Base-by-base conservation (phyloP, 2,113 vertebrate species). In the Pangasianodon gigas region DNA sequence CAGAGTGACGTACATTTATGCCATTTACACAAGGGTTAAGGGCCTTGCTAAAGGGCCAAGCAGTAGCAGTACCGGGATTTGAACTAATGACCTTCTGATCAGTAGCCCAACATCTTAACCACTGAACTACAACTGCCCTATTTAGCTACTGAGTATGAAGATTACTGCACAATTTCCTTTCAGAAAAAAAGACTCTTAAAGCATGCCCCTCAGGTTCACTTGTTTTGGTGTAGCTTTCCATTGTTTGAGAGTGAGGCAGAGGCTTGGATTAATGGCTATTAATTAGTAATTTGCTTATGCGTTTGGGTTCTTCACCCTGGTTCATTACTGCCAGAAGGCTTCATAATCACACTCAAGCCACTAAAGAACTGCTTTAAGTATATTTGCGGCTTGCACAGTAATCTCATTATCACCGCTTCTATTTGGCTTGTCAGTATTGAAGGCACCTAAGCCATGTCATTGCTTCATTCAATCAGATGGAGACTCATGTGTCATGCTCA, bases 261-360 rank as follows among this genome's bases (percentile, higher is more conserved):
- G 74, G 86, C 77, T 85, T 85, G 74, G 41, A 87, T 82, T 87
- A 60, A 65, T 75, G 48, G 44, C 58, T 86, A 77, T 51, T 56
- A 79, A 67, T 91, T 52, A 51, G 86, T 85, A 19, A 81, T 67
- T 88, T 60, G 74, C 80, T 80, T 79, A 87, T 79, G 54, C 19
- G 13, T 87, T 88, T 82, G 81, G 51, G 48, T 84, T 74, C 65
- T 67, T 89, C 21, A 74, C 65, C 37, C 62, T 74, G 65, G 32
- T 74, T 84, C 80, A 29, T 74, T 71, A 54, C 24, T 52, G 51
- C 51, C 62, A 74, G 80, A 74, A 71, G 51, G 51, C 65, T 84
- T 84, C 51, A 84, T 88, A 88, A 88, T 88, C 51, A 89, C 51
- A 41, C 87, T 89, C 82, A 89, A 84, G 80, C 41, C 65, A 71